Conservation (phyloP, 2,113 vertebrate species). For the Australoheros scitulus region DNA sequence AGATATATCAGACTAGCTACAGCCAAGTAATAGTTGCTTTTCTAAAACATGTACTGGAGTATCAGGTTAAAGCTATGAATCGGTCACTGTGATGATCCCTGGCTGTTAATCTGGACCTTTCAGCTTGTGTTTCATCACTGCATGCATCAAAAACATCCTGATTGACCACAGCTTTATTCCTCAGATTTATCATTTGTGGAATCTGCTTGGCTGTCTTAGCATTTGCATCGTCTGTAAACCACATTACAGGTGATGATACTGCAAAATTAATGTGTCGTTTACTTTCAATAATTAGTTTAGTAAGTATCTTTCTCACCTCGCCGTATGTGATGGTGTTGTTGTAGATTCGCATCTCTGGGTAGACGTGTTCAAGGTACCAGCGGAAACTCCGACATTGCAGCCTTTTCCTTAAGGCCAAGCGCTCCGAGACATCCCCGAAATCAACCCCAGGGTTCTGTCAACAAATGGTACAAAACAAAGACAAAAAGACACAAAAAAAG, state of each 20-base stretch:
- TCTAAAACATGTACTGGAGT: background rate
- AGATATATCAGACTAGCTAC: constrained; percentile 12
- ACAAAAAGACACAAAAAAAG: background rate
- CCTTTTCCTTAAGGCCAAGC: constrained; percentile 88
- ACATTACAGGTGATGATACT: background rate
- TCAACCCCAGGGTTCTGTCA: constrained; percentile 94
- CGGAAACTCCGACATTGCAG: constrained; percentile 94
- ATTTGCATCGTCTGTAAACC: constrained; percentile 17
- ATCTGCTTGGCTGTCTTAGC: background rate
- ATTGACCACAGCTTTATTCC: background rate
- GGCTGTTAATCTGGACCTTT: background rate
- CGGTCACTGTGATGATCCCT: background rate
- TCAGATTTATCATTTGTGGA: constrained; percentile 18
- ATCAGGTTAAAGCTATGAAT: background rate
- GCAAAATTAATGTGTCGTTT: background rate
- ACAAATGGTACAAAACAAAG: constrained; percentile 26
- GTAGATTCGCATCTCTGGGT: constrained; percentile 97
- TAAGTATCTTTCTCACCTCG: constrained; percentile 83
- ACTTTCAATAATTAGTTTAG: constrained; percentile 6
- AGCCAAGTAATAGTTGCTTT: constrained; percentile 20
- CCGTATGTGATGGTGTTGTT: constrained; percentile 98
- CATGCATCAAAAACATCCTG: constrained; percentile 1
- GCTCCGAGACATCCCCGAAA: constrained; percentile 95
- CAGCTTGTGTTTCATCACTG: background rate
- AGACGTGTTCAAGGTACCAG: constrained; percentile 98